These are phyloP conservation scores for Chlorops oryzae DNA, from an alignment of 1,140 invertebrate species.

Conservation along the genomic window DNA sequence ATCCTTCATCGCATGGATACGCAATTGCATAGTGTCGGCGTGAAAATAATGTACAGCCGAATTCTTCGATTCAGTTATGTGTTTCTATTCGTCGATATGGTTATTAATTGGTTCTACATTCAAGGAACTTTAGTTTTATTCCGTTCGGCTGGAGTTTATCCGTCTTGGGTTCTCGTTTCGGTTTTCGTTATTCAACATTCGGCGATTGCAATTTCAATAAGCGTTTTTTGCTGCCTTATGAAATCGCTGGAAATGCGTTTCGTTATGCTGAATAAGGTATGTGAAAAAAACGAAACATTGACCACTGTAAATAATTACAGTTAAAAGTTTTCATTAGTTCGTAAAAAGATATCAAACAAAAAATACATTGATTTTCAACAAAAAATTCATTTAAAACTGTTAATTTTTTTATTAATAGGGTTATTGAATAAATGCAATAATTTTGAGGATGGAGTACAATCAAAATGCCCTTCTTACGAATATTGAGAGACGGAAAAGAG, in stretches of 20 bases:
- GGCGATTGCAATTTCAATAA: conserved; percentile 29
- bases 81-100: conserved; percentile 24
- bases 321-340: too few species aligned
- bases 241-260: conserved; percentile 38
- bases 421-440: too few species aligned
- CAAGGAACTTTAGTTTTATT: conserved; percentile 30
- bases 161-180: conserved; percentile 29
- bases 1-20: conserved; percentile 34
- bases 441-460: too few species aligned
- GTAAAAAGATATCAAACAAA: too few species aligned
- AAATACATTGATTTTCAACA: too few species aligned
- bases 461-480: too few species aligned
- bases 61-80: conserved; percentile 33
- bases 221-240: conserved; percentile 35
- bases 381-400: too few species aligned
- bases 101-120: conserved; percentile 27
- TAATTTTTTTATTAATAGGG: too few species aligned
- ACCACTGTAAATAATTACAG: too few species aligned
- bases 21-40: conserved; percentile 30
- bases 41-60: conserved; percentile 44
- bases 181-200: conserved; percentile 41
- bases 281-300: too few species aligned
- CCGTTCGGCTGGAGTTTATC: conserved; percentile 21
- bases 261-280: conserved; percentile 42
- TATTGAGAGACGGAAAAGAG: too few species aligned